Percentiles rank a stretch among this genome's conserved stretches.
Evolutionary conservation across 2,113 vertebrate genomes (phyloP).

Genomic region (Tinamus guttatus): DNA sequence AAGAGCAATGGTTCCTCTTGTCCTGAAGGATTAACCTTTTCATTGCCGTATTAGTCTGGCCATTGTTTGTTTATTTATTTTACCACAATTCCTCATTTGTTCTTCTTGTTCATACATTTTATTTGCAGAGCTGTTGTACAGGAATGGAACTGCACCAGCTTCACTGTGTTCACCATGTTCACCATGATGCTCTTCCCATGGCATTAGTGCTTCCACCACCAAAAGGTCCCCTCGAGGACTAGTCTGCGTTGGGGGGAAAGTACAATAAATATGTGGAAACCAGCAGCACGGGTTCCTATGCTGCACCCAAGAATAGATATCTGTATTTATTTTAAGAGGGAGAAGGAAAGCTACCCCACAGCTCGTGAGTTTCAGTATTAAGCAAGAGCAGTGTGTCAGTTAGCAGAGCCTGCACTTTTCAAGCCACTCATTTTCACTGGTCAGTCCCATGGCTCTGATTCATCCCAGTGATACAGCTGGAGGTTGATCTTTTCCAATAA

Average conservation of each 20-base stretch:
- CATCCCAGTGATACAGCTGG: not conserved
- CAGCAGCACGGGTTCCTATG: not conserved
- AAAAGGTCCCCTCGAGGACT: constrained; percentile 35
- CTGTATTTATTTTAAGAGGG: not conserved
- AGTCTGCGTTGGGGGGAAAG: not conserved
- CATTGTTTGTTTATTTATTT: not conserved
- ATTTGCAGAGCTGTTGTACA: not conserved
- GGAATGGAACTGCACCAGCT: not conserved
- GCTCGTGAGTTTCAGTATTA: not conserved
- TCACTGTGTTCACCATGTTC: not conserved
- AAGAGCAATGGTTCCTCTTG: not conserved
- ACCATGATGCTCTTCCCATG: not conserved
- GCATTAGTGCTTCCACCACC: not conserved
- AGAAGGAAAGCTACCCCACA: not conserved
- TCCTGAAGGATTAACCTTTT: not conserved
- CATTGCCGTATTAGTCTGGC: not conserved
- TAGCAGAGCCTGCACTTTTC: not conserved
- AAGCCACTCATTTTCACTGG: constrained; percentile 12
- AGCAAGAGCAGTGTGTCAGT: not conserved
- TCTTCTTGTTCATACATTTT: not conserved
- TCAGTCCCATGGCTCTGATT: not conserved
- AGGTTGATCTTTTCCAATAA: not conserved
- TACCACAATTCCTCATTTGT: not conserved
- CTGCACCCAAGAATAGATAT: not conserved
- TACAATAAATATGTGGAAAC: not conserved